Evolutionary conservation across 2,797 vertebrate species (phyloP).

Genomic region (Syngnathus rostellatus): DNA sequence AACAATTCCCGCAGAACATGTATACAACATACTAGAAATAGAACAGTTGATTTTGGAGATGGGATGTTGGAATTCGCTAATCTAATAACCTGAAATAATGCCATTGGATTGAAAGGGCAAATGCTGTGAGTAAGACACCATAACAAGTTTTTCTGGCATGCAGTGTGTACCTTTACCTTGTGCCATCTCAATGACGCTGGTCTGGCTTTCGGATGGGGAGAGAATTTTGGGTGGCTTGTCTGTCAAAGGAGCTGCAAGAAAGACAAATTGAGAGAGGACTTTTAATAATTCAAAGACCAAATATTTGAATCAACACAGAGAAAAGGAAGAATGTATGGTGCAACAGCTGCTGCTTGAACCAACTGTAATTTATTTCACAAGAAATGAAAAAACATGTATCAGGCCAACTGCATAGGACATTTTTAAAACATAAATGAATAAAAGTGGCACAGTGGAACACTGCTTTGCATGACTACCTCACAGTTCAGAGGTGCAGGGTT

Average conservation of each 20-base stretch:
- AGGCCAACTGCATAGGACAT: neutral
- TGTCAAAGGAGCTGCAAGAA: conserved; percentile 84
- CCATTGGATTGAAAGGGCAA: conserved; percentile 2
- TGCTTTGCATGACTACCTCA: too few relatives aligned
- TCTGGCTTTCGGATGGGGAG: conserved; percentile 83
- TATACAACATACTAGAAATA: neutral
- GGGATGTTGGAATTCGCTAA: neutral
- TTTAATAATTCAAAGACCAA: conserved; percentile 6
- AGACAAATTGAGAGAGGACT: conserved; percentile 26
- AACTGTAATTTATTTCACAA: neutral
- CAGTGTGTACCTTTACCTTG: conserved; percentile 67
- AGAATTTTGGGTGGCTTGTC: conserved; percentile 96
- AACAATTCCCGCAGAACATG: neutral
- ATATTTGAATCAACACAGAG: conserved; percentile 18
- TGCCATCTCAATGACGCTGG: conserved; percentile 84
- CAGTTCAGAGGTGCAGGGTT: too few relatives aligned
- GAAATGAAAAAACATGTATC: conserved; percentile 23
- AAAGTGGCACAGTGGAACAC: too few relatives aligned
- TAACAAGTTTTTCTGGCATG: too few relatives aligned
- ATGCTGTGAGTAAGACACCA: neutral
- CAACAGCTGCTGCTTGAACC: conserved; percentile 24
- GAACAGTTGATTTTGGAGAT: neutral
- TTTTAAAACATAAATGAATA: neutral
- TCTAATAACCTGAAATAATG: conserved; percentile 14
- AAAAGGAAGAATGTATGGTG: conserved; percentile 29